Percentiles rank a stretch among this genome's conserved stretches.
These are phyloP conservation scores for Polyergus mexicanus DNA, from an alignment of 1,140 invertebrate species.

Conservation along the genomic window DNA sequence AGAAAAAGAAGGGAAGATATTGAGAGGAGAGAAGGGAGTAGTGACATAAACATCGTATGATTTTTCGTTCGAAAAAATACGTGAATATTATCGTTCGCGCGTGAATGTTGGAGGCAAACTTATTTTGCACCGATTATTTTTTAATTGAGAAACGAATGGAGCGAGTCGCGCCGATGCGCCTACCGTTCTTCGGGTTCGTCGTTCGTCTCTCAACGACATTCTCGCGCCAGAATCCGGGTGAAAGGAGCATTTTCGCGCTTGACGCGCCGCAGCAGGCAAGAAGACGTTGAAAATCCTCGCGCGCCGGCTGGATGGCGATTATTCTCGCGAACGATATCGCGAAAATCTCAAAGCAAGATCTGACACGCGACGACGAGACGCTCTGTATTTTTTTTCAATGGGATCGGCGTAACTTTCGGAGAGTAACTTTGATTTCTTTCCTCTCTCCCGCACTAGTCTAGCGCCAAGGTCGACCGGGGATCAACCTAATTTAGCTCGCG, in stretches of 20 bases:
- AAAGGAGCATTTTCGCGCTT: slow-evolving; percentile 60
- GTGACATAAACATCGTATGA: background rate
- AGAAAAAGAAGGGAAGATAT: too few species aligned
- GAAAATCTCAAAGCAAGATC: slow-evolving; percentile 5
- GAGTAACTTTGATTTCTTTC: background rate
- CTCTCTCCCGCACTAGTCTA: background rate
- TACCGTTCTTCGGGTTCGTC: slow-evolving; percentile 18
- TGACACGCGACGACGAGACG: background rate
- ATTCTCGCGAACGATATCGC: slow-evolving; percentile 43
- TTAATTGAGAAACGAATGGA: background rate
- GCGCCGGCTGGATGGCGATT: slow-evolving; percentile 28
- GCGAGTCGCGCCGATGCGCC: slow-evolving; percentile 10
- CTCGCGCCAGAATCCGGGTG: slow-evolving; percentile 61
- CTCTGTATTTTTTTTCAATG: background rate
- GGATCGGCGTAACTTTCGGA: background rate
- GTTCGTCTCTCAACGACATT: slow-evolving; percentile 43
- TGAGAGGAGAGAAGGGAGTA: background rate
- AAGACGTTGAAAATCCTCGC: slow-evolving; percentile 48
- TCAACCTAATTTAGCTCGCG: background rate
- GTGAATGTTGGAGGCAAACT: background rate
- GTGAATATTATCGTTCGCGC: slow-evolving; percentile 6
- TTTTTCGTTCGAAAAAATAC: background rate
- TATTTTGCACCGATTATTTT: background rate
- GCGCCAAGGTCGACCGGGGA: slow-evolving; percentile 2
- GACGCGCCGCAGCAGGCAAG: slow-evolving; percentile 32